phyloP scores from a whole-genome alignment of 2,888 invertebrate species.

The Agrochola lychnidis region DNA sequence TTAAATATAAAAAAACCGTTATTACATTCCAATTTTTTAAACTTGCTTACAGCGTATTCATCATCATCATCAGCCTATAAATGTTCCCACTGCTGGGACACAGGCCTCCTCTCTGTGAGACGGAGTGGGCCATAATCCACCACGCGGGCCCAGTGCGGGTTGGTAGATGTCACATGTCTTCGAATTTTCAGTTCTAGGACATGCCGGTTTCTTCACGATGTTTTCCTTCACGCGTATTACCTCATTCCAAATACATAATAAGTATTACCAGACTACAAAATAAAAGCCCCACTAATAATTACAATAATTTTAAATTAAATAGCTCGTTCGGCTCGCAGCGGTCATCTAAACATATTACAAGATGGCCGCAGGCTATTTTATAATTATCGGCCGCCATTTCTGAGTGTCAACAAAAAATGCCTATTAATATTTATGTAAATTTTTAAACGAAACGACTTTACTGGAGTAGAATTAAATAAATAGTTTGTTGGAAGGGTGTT shows the following conservation, averaged over 20 bases:
- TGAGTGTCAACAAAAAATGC: slow-evolving; percentile 62
- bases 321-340: slow-evolving; percentile 45
- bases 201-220: too few species aligned
- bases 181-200: too few species aligned
- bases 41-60: too few species aligned
- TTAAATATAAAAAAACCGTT: neutral
- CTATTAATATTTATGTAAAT: slow-evolving; percentile 61
- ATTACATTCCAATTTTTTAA: neutral
- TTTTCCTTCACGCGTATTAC: too few species aligned
- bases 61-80: too few species aligned
- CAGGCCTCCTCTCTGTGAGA: too few species aligned
- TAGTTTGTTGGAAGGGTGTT: neutral
- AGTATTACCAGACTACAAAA: slow-evolving; percentile 27
- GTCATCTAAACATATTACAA: slow-evolving; percentile 44
- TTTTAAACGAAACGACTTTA: slow-evolving; percentile 41
- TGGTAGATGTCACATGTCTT: too few species aligned
- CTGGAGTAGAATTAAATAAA: slow-evolving; percentile 3
- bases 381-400: slow-evolving; percentile 59
- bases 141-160: too few species aligned
- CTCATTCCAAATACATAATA: slow-evolving; percentile 6
- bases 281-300: slow-evolving; percentile 55
- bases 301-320: slow-evolving; percentile 61
- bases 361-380: slow-evolving; percentile 46
- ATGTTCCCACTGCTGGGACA: too few species aligned
- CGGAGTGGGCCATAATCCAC: too few species aligned